These are phyloP conservation scores for Brenthis ino DNA, from an alignment of 2,888 invertebrate genomes.

Conservation along the genomic window DNA sequence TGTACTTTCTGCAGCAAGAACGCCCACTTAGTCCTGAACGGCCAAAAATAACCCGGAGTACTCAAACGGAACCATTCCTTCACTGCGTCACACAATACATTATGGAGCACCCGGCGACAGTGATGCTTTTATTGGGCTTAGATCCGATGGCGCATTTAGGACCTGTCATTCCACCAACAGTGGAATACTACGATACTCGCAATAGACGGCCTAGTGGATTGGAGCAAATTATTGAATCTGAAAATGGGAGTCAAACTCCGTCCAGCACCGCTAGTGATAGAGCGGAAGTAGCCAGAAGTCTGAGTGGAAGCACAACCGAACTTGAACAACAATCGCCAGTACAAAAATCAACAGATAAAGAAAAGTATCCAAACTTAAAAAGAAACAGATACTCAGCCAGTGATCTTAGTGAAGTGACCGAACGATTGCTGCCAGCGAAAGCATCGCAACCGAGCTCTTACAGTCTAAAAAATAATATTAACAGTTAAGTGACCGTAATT, in stretches of 20 bases:
- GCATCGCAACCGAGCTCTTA: constrained; percentile 84
- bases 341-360: constrained; percentile 64
- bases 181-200: constrained; percentile 75
- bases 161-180: constrained; percentile 66
- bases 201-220: constrained; percentile 68
- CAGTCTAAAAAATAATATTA: constrained; percentile 83
- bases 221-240: constrained; percentile 74
- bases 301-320: constrained; percentile 63
- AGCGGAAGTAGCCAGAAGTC: constrained; percentile 59
- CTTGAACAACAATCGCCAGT: constrained; percentile 60
- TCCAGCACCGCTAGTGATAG: constrained; percentile 71
- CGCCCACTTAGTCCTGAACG: constrained; percentile 69
- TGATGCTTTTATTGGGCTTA: constrained; percentile 87
- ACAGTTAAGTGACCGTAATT: constrained; percentile 65
- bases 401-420: constrained; percentile 84
- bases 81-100: constrained; percentile 85
- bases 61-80: constrained; percentile 85
- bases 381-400: constrained; percentile 87
- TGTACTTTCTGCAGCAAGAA: constrained; percentile 59
- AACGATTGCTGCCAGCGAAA: constrained; percentile 79
- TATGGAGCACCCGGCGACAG: constrained; percentile 87
- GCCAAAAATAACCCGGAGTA: constrained; percentile 69
- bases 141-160: constrained; percentile 81
- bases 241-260: constrained; percentile 72
- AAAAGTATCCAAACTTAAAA: constrained; percentile 59